Evolutionary conservation across 1,140 invertebrate genomes (phyloP).

Genomic region (Drosophila prosaltans): DNA sequence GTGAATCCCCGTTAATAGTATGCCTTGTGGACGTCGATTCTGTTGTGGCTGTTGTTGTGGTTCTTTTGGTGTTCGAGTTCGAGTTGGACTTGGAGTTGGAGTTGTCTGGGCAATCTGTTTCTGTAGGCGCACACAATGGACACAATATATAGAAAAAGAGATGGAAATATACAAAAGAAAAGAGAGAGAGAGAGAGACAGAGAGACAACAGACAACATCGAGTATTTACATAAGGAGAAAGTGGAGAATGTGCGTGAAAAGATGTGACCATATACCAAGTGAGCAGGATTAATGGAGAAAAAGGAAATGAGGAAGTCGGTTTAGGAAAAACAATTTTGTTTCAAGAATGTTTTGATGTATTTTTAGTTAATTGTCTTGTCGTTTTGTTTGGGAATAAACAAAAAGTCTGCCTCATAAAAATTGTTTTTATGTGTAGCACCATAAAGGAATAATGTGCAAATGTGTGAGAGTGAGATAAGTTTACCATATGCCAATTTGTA

Average conservation of each 20-base stretch:
- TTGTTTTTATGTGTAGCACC: background rate
- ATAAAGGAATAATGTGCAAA: background rate
- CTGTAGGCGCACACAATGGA: conserved; percentile 54
- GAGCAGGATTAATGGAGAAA: background rate
- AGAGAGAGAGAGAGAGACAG: conserved; percentile 31
- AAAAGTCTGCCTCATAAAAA: no score
- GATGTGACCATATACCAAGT: conserved; percentile 6
- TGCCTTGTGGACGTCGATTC: conserved; percentile 14
- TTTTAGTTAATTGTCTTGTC: no score
- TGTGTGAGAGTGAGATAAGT: background rate
- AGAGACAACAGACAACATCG: conserved; percentile 34
- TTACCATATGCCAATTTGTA: background rate
- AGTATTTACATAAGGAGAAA: conserved; percentile 37
- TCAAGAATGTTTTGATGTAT: no score
- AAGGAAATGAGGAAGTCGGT: background rate
- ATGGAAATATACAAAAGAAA: conserved; percentile 17
- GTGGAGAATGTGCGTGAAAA: conserved; percentile 39
- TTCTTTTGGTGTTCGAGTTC: conserved; percentile 24
- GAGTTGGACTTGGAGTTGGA: conserved; percentile 30
- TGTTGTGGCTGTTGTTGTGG: conserved; percentile 22
- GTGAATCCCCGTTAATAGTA: conserved; percentile 6
- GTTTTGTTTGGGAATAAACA: no score
- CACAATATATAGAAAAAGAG: conserved; percentile 27
- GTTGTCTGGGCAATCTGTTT: conserved; percentile 20
- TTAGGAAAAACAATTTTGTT: background rate